Conservation (phyloP, 2,113 vertebrate genomes). For the Macrotus californicus region DNA sequence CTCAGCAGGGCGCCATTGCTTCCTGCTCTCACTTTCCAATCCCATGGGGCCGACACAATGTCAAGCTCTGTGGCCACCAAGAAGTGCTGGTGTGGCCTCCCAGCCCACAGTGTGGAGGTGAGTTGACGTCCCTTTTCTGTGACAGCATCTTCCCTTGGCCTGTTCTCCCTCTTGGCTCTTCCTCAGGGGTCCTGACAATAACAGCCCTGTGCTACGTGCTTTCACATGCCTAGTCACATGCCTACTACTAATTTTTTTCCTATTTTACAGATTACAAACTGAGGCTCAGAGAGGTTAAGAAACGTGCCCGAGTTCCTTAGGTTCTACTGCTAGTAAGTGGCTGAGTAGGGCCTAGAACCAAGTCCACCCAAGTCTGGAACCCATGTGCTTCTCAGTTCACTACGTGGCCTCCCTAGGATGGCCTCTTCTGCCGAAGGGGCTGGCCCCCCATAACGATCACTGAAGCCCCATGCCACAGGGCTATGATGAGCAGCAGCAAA, state of each 20-base stretch:
- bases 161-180: background rate
- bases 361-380: background rate
- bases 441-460: rapidly evolving
- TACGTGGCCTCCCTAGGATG: background rate
- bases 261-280: background rate
- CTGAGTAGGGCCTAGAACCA: background rate
- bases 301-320: background rate
- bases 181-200: background rate
- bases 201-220: background rate
- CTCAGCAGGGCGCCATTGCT: background rate
- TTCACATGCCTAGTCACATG: background rate
- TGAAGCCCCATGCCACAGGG: background rate
- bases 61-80: background rate
- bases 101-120: rapidly evolving
- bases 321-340: background rate
- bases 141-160: background rate
- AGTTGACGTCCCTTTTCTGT: background rate
- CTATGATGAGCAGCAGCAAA: background rate
- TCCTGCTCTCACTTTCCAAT: background rate
- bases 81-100: background rate
- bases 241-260: rapidly evolving
- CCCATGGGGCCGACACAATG: background rate
- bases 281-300: background rate
- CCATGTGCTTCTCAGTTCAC: background rate
- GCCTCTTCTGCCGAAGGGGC: background rate